Base-by-base conservation (phyloP, 1,140 invertebrate genomes). In the Drosophila fuyamai region DNA sequence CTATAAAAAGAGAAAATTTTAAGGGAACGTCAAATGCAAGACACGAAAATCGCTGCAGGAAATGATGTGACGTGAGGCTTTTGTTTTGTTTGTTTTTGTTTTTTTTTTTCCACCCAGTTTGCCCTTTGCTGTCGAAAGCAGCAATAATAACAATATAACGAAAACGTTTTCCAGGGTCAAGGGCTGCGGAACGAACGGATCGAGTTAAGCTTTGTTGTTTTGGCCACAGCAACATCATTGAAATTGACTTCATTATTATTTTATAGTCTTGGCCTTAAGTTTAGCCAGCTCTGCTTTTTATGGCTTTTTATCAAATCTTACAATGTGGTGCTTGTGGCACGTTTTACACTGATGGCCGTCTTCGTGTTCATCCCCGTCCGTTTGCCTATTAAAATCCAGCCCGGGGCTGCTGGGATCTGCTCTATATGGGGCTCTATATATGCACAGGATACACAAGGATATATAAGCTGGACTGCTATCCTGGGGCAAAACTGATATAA, bases 231-330 rank as follows among this genome's bases (percentile, higher is more conserved):
- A 84, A 51, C 59, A 67, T 77, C 82, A 86, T 86, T 86, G 79
- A 86, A 86, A 88, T 86, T 88, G 82, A 88, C 82, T 86, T 86
- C 79, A 88, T 86, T 86, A 88, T 86, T 88, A 79, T 86, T 88
- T 79, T 76, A 86, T 81, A 71, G 62, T 88, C 73, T 67, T 71
- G 54, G 47, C 73, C 72, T 61, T 65, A 57, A 84, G 79, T 73
- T 79, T 36, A 47, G 56, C 16, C 44, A 60, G 40, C 14, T 67
- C 60, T 59, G 55, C 46, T 57, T 66, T 60, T 75, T 55, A 66
- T 81, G 68, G 68, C 57, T 68, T 68, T 76, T 88, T 88, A 79
- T 79, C 76, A 88, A 83, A 80, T 89, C 80, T 88, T 70, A 88
- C 84, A 83, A 58, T 83, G 71, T 71, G 67, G 72, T 79, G 83